A percentile compares a stretch with the other conserved stretches of the same genome.
Evolutionary conservation across 2,888 invertebrate species (phyloP).

Genomic region (Cephus pulcher): DNA sequence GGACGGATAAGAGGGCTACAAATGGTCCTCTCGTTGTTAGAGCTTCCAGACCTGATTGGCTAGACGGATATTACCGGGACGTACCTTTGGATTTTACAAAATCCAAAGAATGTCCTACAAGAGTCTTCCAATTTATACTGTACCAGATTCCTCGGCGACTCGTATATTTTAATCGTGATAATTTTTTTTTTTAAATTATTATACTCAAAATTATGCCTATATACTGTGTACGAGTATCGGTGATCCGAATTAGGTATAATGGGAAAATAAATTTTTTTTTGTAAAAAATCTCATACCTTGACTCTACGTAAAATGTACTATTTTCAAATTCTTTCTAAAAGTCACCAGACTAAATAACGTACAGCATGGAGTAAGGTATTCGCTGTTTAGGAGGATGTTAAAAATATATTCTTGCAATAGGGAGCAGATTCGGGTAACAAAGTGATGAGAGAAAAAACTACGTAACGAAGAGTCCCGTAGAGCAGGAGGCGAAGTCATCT

Average conservation of each 20-base stretch:
- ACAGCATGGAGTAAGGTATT: not conserved
- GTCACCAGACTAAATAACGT: not conserved
- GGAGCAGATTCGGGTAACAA: not conserved
- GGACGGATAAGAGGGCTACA: slow-evolving; percentile 1
- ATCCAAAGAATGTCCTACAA: not conserved
- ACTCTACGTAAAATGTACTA: not conserved
- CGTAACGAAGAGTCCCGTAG: slow-evolving; percentile 13
- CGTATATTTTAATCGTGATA: not conserved
- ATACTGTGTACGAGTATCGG: accelerated
- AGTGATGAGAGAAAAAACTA: slow-evolving; percentile 1
- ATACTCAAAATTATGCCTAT: not conserved
- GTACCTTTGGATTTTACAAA: not conserved
- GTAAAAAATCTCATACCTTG: not conserved
- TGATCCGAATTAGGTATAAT: not conserved
- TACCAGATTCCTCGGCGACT: not conserved
- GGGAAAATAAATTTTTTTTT: not conserved
- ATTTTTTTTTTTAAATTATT: not conserved
- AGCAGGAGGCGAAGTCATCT: slow-evolving; percentile 32
- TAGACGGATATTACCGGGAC: not conserved
- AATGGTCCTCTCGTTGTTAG: not conserved
- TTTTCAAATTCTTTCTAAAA: not conserved
- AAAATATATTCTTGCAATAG: not conserved
- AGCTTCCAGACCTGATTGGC: not conserved
- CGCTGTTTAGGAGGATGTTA: not conserved
- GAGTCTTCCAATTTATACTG: not conserved